These are phyloP conservation scores for Alethe castanea DNA, from an alignment of 2,113 vertebrate species.

Conservation along the genomic window DNA sequence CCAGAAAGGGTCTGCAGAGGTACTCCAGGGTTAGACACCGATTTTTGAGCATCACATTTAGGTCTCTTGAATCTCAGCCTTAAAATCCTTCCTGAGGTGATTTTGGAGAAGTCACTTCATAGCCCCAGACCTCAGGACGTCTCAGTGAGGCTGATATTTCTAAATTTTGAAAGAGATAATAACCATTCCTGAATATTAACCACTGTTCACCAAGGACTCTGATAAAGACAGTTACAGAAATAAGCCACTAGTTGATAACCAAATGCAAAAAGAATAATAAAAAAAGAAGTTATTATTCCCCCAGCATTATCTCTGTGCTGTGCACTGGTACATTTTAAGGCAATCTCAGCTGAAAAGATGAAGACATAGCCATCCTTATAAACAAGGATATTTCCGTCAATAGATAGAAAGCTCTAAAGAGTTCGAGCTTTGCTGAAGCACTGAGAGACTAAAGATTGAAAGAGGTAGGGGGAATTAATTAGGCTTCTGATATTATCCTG, in stretches of 20 bases:
- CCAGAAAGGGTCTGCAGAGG: not conserved
- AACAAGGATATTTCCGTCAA: slow-evolving; percentile 57
- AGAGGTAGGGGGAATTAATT: slow-evolving; percentile 57
- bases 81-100: not conserved
- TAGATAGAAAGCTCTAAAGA: slow-evolving; percentile 52
- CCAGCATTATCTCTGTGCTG: slow-evolving; percentile 8
- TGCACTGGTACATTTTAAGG: slow-evolving; percentile 32
- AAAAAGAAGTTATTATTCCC: not conserved
- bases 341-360: slow-evolving; percentile 54
- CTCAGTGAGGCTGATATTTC: not conserved
- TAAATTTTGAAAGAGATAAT: slow-evolving; percentile 1
- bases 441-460: slow-evolving; percentile 29
- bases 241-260: slow-evolving; percentile 28
- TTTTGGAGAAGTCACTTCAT: not conserved
- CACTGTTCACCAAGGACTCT: not conserved
- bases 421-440: slow-evolving; percentile 45
- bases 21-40: no score
- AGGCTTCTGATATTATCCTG: slow-evolving; percentile 49
- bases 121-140: not conserved
- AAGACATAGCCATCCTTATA: slow-evolving; percentile 39
- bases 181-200: slow-evolving; percentile 34
- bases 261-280: not conserved
- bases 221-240: slow-evolving; percentile 18
- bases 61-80: not conserved
- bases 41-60: not conserved